Base-by-base conservation (phyloP, 2,888 invertebrate species). In the Trisateles emortualis region DNA sequence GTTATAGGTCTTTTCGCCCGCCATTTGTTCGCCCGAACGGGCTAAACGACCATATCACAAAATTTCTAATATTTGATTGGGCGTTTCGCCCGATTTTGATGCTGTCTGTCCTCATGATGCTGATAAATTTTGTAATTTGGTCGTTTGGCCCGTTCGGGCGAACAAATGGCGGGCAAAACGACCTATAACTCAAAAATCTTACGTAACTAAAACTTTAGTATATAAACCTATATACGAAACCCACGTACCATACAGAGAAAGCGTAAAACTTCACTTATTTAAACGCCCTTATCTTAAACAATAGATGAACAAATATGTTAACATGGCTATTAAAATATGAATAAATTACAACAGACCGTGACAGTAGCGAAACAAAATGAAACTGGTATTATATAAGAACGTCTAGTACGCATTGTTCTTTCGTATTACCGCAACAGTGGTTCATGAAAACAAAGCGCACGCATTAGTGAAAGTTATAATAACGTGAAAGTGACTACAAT, bases 401-500 rank as follows among this genome's bases (percentile, higher is more conserved):
- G 22, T 10, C 22, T 42, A 45, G 26, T 42, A 45, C 35, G 8
- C 52, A 64, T 72, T 52, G 56, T 69, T 58, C 46, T 36, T 55
- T 59, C 38, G 61, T 51, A 54, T 53, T 43, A 51, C 41, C 41
- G 48, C 61, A 45, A 68, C 63, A 62, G 56, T 58, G 64, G 64
- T 64, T 74, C 58, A 48, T 58, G 63, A 63, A 59, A 19, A 19
- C 19, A 64, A 63, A 42, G 52, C 64, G 47, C 55, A 49, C 41
- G 38, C 46, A 47, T 50, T 51, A 80, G 85, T 81, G 86, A 86
- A 86, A 85, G 84, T 84, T 72, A 68, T 63, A 72, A 74, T 55
- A 55, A 51, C 74, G 81, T 76, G 81, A 84, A 81, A 81, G 79
- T 75, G 52, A 64, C 53, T 53, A 43, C 57, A 67, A 69, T 68